phyloP scores from a whole-genome alignment of 2,888 invertebrate genomes.

The Antitype chi region DNA sequence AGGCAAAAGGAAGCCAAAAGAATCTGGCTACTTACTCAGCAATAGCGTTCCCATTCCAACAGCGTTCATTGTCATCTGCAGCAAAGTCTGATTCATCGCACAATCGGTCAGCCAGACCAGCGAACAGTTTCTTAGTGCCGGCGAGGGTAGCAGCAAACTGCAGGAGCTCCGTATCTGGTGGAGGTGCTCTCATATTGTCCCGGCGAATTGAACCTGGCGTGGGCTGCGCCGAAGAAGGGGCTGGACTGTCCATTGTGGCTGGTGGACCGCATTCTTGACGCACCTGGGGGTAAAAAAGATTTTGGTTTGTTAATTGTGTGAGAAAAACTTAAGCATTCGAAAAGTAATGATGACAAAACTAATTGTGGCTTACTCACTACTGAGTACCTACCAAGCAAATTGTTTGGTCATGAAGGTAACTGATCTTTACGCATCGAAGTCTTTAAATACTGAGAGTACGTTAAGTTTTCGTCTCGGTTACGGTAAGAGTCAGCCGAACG shows the following conservation, averaged over 20 bases:
- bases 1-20: not conserved
- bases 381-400: not conserved
- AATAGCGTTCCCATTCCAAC: conserved; percentile 95
- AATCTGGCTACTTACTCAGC: conserved; percentile 92
- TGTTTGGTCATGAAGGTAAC: not conserved
- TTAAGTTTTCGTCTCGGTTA: not conserved
- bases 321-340: not conserved
- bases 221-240: conserved; percentile 71
- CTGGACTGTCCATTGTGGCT: conserved; percentile 77
- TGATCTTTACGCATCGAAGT: not conserved
- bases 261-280: conserved; percentile 86
- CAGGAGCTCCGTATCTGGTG: conserved; percentile 92
- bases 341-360: not conserved
- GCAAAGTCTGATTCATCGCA: conserved; percentile 94
- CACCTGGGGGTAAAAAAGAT: conserved; percentile 72
- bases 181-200: conserved; percentile 89
- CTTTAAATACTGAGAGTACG: not conserved
- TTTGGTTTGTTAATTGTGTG: not conserved
- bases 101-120: conserved; percentile 94
- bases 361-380: not conserved
- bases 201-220: conserved; percentile 77
- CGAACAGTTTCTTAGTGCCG: conserved; percentile 95
- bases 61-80: conserved; percentile 92
- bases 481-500: not conserved
- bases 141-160: conserved; percentile 92